Evolutionary conservation across 2,888 invertebrate species (phyloP), one percentile per base, ranked within the genome.

Genomic region (Colostygia pectinataria): DNA sequence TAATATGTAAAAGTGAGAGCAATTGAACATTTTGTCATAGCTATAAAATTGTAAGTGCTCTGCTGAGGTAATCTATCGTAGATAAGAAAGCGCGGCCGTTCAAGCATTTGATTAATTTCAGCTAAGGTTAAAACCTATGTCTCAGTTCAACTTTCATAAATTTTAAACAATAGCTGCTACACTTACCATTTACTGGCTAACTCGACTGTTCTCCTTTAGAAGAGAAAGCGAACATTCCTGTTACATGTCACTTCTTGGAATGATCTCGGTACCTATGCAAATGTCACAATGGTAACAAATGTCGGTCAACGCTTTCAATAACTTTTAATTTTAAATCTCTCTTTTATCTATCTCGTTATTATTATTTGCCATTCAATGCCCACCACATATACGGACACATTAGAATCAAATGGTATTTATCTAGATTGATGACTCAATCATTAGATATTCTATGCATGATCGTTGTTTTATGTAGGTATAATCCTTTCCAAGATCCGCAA

Each of bases 261-360:
- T 72, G 77, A 80, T 83, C 80, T 86, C 80, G 65, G 74, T 71
- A 66, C 62, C 15, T 4, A n/a, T 80, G 72, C 77, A 79, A 86
- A 84, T 86, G 80, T 77, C 76, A 87, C 85, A 87, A 86, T 88
- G 81, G 69, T 83, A 43, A 27, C 80, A 83, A 83, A 74, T 71
- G 71, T 59, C 66, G 56, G 67, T 65, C 65, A 63, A 70, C 61
- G 66, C 75, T 72, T 76, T 74, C 72, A 63, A 77, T 52, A 75
- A 74, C 70, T 77, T 77, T 78, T 77, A 63, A 79, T 82, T 80
- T 83, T 71, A 71, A 70, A 60, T 72, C 62, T 66, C 65, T 61
- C 60, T 68, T 66, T 59, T 61, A 56, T 59, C 55, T 58, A 24
- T 38, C 12, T 27, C 12, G 13, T 12, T 36, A 33, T 36, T 41